These are phyloP conservation scores for Albula glossodonta DNA, from an alignment of 2,113 vertebrate genomes.

Conservation along the genomic window DNA sequence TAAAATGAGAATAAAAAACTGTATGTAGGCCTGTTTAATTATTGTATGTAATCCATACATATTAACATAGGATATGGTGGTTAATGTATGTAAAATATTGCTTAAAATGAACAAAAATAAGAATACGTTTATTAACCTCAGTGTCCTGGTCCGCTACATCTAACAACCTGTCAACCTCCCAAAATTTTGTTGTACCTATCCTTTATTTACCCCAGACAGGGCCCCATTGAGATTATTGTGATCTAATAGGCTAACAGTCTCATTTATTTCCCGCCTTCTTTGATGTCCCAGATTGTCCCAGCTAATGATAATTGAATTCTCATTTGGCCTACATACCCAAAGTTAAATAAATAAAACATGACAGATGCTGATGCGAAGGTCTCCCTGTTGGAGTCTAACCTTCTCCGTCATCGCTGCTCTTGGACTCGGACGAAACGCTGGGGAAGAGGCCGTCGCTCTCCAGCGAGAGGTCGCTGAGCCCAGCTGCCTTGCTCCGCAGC, in stretches of 20 bases:
- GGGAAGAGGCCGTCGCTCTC: constrained; percentile 83
- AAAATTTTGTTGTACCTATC: no score
- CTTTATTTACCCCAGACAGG: no score
- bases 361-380: neutral
- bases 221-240: no score
- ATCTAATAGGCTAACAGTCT: neutral
- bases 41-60: neutral
- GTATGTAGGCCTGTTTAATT: neutral
- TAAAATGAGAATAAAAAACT: no score
- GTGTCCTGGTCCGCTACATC: no score
- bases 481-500: constrained; percentile 77
- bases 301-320: neutral
- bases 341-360: neutral
- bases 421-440: constrained; percentile 69
- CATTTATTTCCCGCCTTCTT: neutral
- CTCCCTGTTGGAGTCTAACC: neutral
- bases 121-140: no score
- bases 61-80: neutral
- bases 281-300: neutral
- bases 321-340: neutral
- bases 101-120: no score
- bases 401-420: constrained; percentile 65
- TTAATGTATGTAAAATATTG: no score
- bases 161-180: no score
- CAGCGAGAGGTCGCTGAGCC: constrained; percentile 77